Conservation (phyloP, 2,797 vertebrate genomes). For the Erithacus rubecula region DNA sequence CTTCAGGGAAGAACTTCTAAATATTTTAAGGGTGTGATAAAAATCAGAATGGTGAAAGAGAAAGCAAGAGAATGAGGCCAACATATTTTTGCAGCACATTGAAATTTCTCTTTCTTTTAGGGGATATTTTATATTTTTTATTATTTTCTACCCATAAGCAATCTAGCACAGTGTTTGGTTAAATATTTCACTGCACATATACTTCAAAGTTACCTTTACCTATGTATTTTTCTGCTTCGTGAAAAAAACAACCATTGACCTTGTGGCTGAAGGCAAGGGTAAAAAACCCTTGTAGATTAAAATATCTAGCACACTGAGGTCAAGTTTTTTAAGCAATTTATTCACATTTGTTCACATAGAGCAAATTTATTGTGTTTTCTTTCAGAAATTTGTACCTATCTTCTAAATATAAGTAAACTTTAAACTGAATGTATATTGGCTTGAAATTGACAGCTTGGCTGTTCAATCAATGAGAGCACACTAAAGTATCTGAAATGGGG, state of each 20-base stretch:
- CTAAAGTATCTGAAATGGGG: not conserved
- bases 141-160: not conserved
- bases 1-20: not conserved
- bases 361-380: not conserved
- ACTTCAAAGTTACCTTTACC: slow-evolving; percentile 7
- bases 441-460: not conserved
- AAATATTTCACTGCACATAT: slow-evolving; percentile 1
- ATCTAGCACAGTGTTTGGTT: not conserved
- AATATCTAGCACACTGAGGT: not conserved
- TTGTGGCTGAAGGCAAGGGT: not conserved
- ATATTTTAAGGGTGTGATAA: not conserved
- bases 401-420: not conserved
- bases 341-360: not conserved
- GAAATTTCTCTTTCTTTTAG: not conserved
- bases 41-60: not conserved
- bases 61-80: not conserved
- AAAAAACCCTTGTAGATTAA: not conserved
- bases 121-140: not conserved
- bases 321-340: not conserved
- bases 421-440: not conserved
- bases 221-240: not conserved
- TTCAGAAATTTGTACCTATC: not conserved
- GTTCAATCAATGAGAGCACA: not conserved
- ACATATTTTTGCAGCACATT: not conserved
- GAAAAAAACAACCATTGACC: not conserved